A percentile compares a stretch with the other conserved stretches of the same genome.
phyloP scores from a whole-genome alignment of 2,797 vertebrate species.

The Cyprinella venusta region DNA sequence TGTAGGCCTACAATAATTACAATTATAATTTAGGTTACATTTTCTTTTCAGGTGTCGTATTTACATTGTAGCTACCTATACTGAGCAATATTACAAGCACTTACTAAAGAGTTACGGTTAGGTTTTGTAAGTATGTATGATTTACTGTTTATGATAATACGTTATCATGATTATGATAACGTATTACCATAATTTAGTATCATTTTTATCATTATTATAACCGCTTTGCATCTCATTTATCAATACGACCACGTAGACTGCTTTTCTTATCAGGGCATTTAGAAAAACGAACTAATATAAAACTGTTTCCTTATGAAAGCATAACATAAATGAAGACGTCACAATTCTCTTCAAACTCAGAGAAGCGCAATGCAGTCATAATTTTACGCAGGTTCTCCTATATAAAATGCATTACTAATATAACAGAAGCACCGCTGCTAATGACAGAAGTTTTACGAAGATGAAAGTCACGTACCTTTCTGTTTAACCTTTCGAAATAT shows the following conservation, averaged over 20 bases:
- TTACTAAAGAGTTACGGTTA: too few species aligned
- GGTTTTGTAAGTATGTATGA: too few species aligned
- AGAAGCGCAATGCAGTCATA: conserved; percentile 38
- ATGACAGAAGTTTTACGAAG: not conserved
- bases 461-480: conserved; percentile 31
- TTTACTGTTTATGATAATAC: too few species aligned
- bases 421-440: not conserved
- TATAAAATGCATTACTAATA: not conserved
- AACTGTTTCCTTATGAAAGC: not conserved
- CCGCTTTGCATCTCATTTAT: not conserved
- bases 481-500: not conserved
- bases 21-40: too few species aligned
- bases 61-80: too few species aligned
- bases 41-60: too few species aligned
- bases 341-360: not conserved
- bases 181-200: too few species aligned
- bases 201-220: not conserved
- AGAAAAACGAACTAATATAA: not conserved
- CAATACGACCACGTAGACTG: not conserved
- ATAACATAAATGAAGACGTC: not conserved
- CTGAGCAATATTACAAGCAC: too few species aligned
- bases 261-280: not conserved
- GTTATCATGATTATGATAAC: too few species aligned
- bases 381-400: not conserved
- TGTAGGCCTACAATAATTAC: not conserved